Evolutionary conservation across 1,140 invertebrate species (phyloP).

Genomic region (Branchinecta lynchi): DNA sequence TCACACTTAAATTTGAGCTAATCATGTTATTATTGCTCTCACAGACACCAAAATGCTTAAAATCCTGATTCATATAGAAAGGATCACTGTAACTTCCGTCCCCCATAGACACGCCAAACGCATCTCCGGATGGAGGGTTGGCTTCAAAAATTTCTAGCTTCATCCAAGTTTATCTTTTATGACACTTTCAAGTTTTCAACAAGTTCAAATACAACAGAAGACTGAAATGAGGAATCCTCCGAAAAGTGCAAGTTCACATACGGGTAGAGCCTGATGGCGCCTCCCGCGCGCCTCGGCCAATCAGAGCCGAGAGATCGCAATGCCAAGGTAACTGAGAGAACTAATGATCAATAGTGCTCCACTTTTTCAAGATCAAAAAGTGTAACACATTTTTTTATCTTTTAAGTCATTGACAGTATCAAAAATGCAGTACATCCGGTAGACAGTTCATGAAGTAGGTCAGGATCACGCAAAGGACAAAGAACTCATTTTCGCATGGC

Average conservation of each 20-base stretch:
- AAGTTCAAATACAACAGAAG: no score
- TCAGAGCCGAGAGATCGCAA: no score
- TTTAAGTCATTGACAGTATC: not conserved
- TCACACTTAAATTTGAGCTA: not conserved
- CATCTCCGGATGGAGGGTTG: not conserved
- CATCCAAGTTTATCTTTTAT: not conserved
- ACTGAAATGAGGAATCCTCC: no score
- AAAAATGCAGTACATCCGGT: not conserved
- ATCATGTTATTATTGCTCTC: conserved; percentile 8
- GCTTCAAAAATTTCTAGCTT: conserved; percentile 1
- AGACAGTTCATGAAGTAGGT: not conserved
- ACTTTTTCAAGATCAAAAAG: not conserved
- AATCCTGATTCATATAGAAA: not conserved
- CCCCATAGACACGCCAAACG: not conserved
- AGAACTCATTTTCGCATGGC: not conserved
- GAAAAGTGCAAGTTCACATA: no score
- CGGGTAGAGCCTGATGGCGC: no score
- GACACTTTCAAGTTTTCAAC: no score
- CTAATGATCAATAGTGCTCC: no score
- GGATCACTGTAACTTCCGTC: conserved; percentile 3
- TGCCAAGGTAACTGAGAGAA: no score
- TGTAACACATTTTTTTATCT: not conserved
- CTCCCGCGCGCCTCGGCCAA: no score
- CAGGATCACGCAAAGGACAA: not conserved
- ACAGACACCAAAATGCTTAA: not conserved